These are phyloP conservation scores for Dryomyza anilis DNA, from an alignment of 2,888 invertebrate species.

Conservation along the genomic window DNA sequence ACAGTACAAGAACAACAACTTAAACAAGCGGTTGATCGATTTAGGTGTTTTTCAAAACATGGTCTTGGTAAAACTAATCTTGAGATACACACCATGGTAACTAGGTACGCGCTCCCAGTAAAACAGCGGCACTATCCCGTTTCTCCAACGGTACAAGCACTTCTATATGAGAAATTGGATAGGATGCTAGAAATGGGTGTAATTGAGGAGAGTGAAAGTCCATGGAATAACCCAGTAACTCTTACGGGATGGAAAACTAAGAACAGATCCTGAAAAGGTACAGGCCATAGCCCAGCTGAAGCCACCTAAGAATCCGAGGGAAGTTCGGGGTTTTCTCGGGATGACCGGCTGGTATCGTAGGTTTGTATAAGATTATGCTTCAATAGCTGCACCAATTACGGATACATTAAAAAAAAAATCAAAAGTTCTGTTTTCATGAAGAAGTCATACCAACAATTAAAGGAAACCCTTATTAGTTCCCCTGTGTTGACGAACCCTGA, in stretches of 20 bases:
- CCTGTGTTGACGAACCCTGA: conserved; percentile 1
- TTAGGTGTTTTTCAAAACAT: too few relatives aligned
- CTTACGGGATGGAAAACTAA: background rate
- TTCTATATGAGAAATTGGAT: too few relatives aligned
- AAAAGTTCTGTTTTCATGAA: background rate
- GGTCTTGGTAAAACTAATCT: background rate
- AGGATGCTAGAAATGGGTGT: too few relatives aligned
- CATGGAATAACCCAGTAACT: too few relatives aligned
- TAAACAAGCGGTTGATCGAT: background rate
- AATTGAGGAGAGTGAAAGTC: too few relatives aligned
- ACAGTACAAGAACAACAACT: background rate
- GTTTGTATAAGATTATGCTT: too few relatives aligned
- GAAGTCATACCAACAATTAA: background rate
- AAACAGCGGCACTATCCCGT: background rate
- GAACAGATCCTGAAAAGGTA: background rate
- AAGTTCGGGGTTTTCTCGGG: background rate
- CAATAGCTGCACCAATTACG: background rate
- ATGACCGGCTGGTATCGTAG: background rate
- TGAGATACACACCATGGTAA: background rate
- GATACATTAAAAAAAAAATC: background rate
- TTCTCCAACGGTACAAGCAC: conserved; percentile 22
- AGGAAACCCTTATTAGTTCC: background rate
- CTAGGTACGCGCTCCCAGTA: background rate
- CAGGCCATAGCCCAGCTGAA: background rate
- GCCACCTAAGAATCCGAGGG: background rate